Conservation (phyloP, 2,888 invertebrate genomes). For the Tanypteryx hageni region DNA sequence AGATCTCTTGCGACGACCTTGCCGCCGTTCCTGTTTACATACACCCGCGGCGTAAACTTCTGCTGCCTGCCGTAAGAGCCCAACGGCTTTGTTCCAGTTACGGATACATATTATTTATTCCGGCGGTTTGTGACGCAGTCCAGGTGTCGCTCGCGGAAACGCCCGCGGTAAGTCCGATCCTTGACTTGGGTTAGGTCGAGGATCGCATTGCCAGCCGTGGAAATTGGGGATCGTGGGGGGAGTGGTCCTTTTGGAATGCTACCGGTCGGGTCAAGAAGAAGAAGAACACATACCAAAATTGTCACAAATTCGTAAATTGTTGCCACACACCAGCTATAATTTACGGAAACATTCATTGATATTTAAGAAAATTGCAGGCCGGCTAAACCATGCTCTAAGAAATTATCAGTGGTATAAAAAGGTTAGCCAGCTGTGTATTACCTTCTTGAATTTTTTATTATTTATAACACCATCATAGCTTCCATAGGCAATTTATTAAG, state of each 20-base stretch:
- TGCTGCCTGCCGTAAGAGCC: not conserved
- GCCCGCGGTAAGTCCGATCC: not conserved
- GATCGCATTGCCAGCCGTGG: not conserved
- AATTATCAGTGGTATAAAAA: too few relatives aligned
- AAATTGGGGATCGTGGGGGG: not conserved
- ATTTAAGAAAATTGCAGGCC: too few relatives aligned
- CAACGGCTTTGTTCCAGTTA: not conserved
- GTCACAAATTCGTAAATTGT: too few relatives aligned
- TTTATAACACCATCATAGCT: too few relatives aligned
- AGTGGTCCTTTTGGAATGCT: not conserved
- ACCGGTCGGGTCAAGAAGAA: too few relatives aligned
- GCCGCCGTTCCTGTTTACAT: not conserved
- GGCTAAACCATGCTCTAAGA: too few relatives aligned
- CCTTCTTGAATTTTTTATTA: too few relatives aligned
- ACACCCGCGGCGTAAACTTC: not conserved
- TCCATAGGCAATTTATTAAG: too few relatives aligned
- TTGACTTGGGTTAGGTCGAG: not conserved
- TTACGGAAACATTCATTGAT: too few relatives aligned
- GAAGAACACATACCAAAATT: too few relatives aligned
- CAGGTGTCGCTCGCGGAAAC: not conserved
- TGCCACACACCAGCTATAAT: too few relatives aligned
- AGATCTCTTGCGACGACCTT: not conserved
- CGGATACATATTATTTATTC: not conserved
- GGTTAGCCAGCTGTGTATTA: too few relatives aligned
- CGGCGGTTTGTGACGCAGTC: not conserved